These are phyloP conservation scores for Pteromalus puparum DNA, from an alignment of 1,140 invertebrate genomes.

Conservation along the genomic window DNA sequence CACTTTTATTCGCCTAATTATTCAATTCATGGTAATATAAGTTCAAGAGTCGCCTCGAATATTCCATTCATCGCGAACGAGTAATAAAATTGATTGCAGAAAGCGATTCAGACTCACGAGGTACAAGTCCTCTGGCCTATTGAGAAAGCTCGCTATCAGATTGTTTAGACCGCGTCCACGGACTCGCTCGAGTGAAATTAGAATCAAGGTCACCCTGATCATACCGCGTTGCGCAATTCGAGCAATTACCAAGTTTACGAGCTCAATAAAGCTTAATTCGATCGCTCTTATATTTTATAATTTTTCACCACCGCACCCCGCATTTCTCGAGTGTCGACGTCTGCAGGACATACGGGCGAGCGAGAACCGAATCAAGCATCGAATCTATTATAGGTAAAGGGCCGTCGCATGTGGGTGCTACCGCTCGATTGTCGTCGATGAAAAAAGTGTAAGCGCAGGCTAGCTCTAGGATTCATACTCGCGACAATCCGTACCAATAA, in stretches of 20 bases:
- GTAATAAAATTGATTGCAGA: slow-evolving; percentile 38
- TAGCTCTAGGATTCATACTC: background rate
- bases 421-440: background rate
- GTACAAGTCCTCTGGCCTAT: slow-evolving; percentile 1
- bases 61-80: slow-evolving; percentile 23
- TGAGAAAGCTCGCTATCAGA: slow-evolving; percentile 30
- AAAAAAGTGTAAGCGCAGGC: background rate
- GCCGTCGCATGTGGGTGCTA: background rate
- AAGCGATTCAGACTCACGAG: slow-evolving; percentile 13
- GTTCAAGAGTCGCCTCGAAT: background rate
- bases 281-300: background rate
- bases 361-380: slow-evolving; percentile 7
- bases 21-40: slow-evolving; percentile 40
- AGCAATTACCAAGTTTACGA: background rate
- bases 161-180: background rate
- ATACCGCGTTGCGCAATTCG: slow-evolving; percentile 11
- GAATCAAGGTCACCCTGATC: slow-evolving; percentile 37
- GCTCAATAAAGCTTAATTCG: slow-evolving; percentile 19
- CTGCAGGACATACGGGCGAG: background rate
- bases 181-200: background rate
- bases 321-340: slow-evolving; percentile 19
- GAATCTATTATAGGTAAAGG: background rate
- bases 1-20: slow-evolving; percentile 31
- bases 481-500: background rate
- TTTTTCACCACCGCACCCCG: background rate